phyloP scores from a whole-genome alignment of 37 sponge, comb jelly and placozoan species.

The Hexactinellida sp. region DNA sequence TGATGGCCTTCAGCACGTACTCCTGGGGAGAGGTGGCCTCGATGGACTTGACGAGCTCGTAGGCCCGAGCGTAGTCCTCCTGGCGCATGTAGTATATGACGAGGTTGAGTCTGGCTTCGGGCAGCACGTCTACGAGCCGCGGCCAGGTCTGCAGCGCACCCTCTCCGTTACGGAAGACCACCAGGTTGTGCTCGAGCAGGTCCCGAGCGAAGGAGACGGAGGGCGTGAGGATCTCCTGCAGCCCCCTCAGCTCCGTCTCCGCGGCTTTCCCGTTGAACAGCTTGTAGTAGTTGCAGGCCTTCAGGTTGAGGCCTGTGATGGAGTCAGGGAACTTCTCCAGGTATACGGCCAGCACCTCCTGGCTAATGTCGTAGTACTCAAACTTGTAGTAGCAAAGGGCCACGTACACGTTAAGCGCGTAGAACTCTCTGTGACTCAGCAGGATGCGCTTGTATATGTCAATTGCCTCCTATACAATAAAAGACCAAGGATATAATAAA shows the following conservation, averaged over 20 bases:
- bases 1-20: slow-evolving; percentile 94
- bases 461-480: slow-evolving; percentile 60
- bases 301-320: slow-evolving; percentile 84
- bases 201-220: slow-evolving; percentile 81
- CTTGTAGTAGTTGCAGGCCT: slow-evolving; percentile 92
- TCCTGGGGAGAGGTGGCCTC: slow-evolving; percentile 89
- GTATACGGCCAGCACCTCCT: slow-evolving; percentile 93
- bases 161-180: slow-evolving; percentile 92
- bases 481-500: no score
- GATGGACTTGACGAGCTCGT: slow-evolving; percentile 76
- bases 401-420: slow-evolving; percentile 94
- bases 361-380: slow-evolving; percentile 97
- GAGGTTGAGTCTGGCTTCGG: slow-evolving; percentile 91
- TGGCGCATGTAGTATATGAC: slow-evolving; percentile 26
- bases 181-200: slow-evolving; percentile 87
- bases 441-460: slow-evolving; percentile 94
- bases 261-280: slow-evolving; percentile 99
- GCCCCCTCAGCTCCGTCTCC: slow-evolving; percentile 87
- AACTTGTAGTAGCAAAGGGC: slow-evolving; percentile 99
- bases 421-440: slow-evolving; percentile 83
- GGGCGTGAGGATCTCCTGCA: slow-evolving; percentile 62
- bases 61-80: slow-evolving; percentile 63
- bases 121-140: slow-evolving; percentile 74
- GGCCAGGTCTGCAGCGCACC: slow-evolving; percentile 93
- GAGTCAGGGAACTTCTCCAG: slow-evolving; percentile 81